Base-by-base conservation (phyloP, 2,888 invertebrate species). In the Drosophila limbata region DNA sequence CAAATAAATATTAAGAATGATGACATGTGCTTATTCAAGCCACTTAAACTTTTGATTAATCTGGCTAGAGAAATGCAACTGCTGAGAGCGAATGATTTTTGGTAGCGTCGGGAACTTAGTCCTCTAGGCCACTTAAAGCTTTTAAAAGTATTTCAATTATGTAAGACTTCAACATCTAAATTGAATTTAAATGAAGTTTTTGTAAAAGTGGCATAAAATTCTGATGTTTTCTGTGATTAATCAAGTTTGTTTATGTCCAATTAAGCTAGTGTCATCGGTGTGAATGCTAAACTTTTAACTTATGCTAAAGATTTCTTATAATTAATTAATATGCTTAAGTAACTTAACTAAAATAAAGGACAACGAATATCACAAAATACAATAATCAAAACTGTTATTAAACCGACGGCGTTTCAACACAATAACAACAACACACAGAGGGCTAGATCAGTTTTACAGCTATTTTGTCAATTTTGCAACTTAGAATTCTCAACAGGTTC, bases 331-430 rank as follows among this genome's bases (percentile, higher is more conserved):
- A 64, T 35, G 15, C 6, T 10, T 66, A 77, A 60, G 62, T 77
- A 60, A 71, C 3, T 65, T 78, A 68, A 64, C 33, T 47, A 9
- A 56, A 64, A 50, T 59, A 63, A 60, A 64, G 33, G 9, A 47
- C 9, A 31, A 13, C 8, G 33, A 40, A 50, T 50, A 55, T 5
- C 4, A 44, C 6, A 19, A 31, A 19, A 31, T n/a, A n/a, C n/a
- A n/a, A n/a, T n/a, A n/a, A n/a, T n/a, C n/a, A n/a, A n/a, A n/a
- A n/a, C n/a, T n/a, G n/a, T n/a, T n/a, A n/a, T n/a, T n/a, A n/a
- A n/a, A n/a, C n/a, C n/a, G n/a, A n/a, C n/a, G n/a, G n/a, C n/a
- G n/a, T n/a, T n/a, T n/a, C n/a, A n/a, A n/a, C n/a, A n/a, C n/a
- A n/a, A n/a, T n/a, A n/a, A n/a, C n/a, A n/a, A n/a, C n/a, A n/a